Evolutionary conservation across 2,888 invertebrate genomes (phyloP), one percentile per base, ranked within the genome.

Genomic region (Drosophila maculinotata): DNA sequence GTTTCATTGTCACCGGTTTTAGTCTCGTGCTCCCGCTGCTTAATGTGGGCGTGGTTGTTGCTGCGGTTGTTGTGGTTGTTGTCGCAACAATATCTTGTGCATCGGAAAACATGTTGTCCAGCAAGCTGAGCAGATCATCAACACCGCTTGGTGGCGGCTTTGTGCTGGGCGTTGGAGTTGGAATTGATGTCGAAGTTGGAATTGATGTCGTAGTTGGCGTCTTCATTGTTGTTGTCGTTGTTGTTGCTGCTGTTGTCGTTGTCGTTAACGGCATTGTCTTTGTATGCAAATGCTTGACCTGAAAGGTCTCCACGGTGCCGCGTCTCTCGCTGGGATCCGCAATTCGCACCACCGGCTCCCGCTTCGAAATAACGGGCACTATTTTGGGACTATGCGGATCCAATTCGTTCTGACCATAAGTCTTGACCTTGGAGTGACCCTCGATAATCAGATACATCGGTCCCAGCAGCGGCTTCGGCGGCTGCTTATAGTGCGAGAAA

Each of bases 371-470:
- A 10, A 92, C 86, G 4, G 91, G 91, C 57, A 92, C 91, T 56
- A 92, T 92, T 76, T 91, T 92, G 0, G 92, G 90, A 39, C 87
- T 78, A 67, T 91, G 91, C 8, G 90, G 88, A 81, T 90, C 88
- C 62, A 91, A 73, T 60, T 90, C 90, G 51, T 89, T 90, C 0
- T 95, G 94, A 10, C 96, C 95, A 85, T 96, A 96, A 0, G 95
- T 96, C 92, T 96, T 96, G 0, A 96, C 96, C 92, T 96, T 96
- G 0, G 96, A 96, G 89, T 96, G 96, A 0, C 96, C 96, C 90
- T 96, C 96, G 77, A 96, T 96, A 25, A 96, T 96, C 20, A 96
- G 92, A 86, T 96, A 96, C 93, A 95, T 92, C 0, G 94, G 94
- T 0, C 94, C 93, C 53, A 92, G 89, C 0, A 94, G 91, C 0